Evolutionary conservation across 1,140 invertebrate species (phyloP).

Genomic region (Cydia pomonella): DNA sequence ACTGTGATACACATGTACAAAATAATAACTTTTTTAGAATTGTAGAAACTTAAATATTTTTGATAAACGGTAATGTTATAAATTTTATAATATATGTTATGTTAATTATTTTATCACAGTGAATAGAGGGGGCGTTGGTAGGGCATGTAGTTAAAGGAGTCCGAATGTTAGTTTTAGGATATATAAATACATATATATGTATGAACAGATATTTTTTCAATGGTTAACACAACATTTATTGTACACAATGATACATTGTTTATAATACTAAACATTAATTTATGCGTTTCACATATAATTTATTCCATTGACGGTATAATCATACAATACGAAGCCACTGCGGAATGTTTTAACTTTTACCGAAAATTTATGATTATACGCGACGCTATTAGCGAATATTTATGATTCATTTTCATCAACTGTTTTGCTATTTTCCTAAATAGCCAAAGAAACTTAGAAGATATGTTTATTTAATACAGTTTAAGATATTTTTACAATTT

Average conservation of each 20-base stretch:
- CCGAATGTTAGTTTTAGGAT: conserved; percentile 2
- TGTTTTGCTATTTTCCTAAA: background rate
- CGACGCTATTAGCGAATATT: background rate
- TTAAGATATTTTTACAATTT: background rate
- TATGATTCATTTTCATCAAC: background rate
- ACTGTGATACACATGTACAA: conserved; percentile 55
- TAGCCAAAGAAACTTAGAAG: background rate
- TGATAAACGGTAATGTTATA: background rate
- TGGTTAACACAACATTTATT: conserved; percentile 30
- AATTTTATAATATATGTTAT: no score
- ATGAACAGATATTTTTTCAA: conserved; percentile 29
- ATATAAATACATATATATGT: conserved; percentile 12
- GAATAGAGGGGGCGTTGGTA: conserved; percentile 51
- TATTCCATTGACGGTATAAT: conserved; percentile 34
- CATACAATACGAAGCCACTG: conserved; percentile 34
- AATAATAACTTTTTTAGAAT: conserved; percentile 37
- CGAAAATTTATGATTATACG: background rate
- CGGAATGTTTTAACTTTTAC: conserved; percentile 35
- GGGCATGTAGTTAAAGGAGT: background rate
- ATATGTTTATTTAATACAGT: background rate
- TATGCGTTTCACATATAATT: conserved; percentile 32
- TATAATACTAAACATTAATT: conserved; percentile 34
- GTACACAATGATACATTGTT: conserved; percentile 31
- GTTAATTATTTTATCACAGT: conserved; percentile 66
- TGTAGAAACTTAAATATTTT: conserved; percentile 11